Evolutionary conservation across 2,113 vertebrate genomes (phyloP).

Genomic region (Phrynosoma platyrhinos): DNA sequence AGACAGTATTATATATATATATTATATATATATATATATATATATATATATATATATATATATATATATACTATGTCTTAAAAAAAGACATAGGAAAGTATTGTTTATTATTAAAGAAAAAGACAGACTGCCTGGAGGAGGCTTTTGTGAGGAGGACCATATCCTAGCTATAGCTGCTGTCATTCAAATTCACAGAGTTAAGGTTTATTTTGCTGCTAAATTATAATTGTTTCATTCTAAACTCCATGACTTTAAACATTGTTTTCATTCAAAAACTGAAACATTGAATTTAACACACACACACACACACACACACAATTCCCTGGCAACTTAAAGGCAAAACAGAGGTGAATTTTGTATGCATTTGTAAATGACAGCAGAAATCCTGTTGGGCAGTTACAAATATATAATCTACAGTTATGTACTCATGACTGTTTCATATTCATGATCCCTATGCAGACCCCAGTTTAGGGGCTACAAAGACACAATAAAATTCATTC

Average conservation of each 20-base stretch:
- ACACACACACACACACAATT: background rate
- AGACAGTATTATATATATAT: background rate
- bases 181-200: background rate
- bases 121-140: constrained; percentile 2
- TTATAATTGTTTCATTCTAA: constrained; percentile 18
- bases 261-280: constrained; percentile 6
- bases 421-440: too few species aligned
- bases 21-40: too few species aligned
- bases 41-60: too few species aligned
- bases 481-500: too few species aligned
- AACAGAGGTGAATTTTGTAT: background rate
- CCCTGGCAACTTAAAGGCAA: too few species aligned
- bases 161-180: background rate
- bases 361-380: too few species aligned
- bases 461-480: too few species aligned
- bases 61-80: background rate
- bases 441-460: too few species aligned
- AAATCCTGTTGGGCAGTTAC: too few species aligned
- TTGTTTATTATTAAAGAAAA: constrained; percentile 22
- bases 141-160: background rate
- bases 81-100: constrained; percentile 1
- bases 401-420: too few species aligned
- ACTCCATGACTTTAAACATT: background rate
- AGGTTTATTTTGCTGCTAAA: background rate
- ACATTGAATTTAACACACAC: too few species aligned